Evolutionary conservation across 2,797 vertebrate species (phyloP).

Genomic region (Rhinatrema bivittatum): DNA sequence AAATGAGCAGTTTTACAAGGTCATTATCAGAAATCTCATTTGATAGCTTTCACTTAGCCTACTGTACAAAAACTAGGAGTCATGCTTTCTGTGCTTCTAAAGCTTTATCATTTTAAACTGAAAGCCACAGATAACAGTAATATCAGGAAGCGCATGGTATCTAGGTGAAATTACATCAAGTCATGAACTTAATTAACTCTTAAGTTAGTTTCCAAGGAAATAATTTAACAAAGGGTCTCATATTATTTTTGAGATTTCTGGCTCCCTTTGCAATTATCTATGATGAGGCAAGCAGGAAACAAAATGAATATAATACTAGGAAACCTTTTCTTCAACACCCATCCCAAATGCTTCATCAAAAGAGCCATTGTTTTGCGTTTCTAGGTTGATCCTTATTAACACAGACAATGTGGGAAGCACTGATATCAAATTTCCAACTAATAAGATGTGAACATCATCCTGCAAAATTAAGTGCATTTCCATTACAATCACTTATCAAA

Average conservation of each 20-base stretch:
- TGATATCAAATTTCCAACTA: slow-evolving; percentile 5
- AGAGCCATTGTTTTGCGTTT: slow-evolving; percentile 27
- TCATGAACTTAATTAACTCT: slow-evolving; percentile 3
- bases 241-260: slow-evolving; percentile 20
- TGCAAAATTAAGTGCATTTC: too few species aligned
- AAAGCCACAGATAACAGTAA: too few species aligned
- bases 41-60: too few species aligned
- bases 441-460: too few species aligned
- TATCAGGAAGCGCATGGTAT: too few species aligned
- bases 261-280: slow-evolving; percentile 16
- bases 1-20: too few species aligned
- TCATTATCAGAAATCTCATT: too few species aligned
- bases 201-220: slow-evolving; percentile 14
- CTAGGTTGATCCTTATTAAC: slow-evolving; percentile 10
- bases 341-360: slow-evolving; percentile 26
- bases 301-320: slow-evolving; percentile 36
- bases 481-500: too few species aligned
- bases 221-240: slow-evolving; percentile 22
- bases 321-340: slow-evolving; percentile 43
- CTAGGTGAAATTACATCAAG: slow-evolving; percentile 2
- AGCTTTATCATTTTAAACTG: too few species aligned
- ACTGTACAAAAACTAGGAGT: too few species aligned
- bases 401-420: slow-evolving; percentile 16
- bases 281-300: slow-evolving; percentile 47
- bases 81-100: too few species aligned